These are phyloP conservation scores for Saccostrea cuccullata DNA, from an alignment of 1,140 invertebrate species.

Conservation along the genomic window DNA sequence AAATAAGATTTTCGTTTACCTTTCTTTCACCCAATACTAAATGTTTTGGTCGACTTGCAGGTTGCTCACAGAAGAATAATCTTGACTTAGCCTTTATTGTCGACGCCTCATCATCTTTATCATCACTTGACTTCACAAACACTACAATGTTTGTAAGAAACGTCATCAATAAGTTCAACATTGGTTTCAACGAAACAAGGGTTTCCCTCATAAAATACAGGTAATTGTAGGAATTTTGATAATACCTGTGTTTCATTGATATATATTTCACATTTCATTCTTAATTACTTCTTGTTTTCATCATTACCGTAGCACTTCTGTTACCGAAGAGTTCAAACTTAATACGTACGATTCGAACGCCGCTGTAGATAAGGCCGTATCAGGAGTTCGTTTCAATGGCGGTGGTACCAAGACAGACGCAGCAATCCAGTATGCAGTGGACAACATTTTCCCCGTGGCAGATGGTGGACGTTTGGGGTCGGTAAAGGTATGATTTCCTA, in stretches of 20 bases:
- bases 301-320: constrained; percentile 42
- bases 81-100: constrained; percentile 71
- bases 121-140: constrained; percentile 58
- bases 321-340: constrained; percentile 64
- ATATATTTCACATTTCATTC: too few species aligned
- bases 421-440: constrained; percentile 55
- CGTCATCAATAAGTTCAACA: constrained; percentile 65
- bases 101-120: constrained; percentile 68
- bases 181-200: constrained; percentile 57
- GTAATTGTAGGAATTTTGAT: background rate
- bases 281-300: background rate
- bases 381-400: constrained; percentile 53
- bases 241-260: too few species aligned
- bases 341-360: constrained; percentile 59
- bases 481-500: constrained; percentile 50
- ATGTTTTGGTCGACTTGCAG: constrained; percentile 32
- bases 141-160: constrained; percentile 65
- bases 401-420: constrained; percentile 64
- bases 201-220: constrained; percentile 65
- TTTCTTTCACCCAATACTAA: background rate
- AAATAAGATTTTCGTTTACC: background rate
- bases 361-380: constrained; percentile 56
- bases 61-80: constrained; percentile 49
- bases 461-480: constrained; percentile 57
- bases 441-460: constrained; percentile 52